These are phyloP conservation scores for Morone chrysops DNA, from an alignment of 2,113 vertebrate species.

Conservation along the genomic window DNA sequence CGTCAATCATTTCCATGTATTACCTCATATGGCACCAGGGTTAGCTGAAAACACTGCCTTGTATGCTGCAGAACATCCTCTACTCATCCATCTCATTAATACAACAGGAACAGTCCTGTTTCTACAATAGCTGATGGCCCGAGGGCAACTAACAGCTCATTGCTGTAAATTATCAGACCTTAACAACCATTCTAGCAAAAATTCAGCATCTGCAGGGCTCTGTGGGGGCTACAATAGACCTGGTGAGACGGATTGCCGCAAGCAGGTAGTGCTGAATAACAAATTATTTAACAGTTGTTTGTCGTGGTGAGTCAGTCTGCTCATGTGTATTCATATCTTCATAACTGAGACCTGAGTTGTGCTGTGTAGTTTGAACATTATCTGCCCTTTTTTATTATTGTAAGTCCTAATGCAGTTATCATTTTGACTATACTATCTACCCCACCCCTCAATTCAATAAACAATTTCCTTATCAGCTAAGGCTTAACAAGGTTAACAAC, in stretches of 20 bases:
- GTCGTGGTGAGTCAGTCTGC: constrained; percentile 64
- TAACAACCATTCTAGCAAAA: constrained; percentile 66
- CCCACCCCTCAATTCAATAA: constrained; percentile 7
- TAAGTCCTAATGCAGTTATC: constrained; percentile 23
- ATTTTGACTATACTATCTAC: not conserved
- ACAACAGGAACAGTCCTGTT: constrained; percentile 62
- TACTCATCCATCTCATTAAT: constrained; percentile 64
- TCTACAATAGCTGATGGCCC: constrained; percentile 56
- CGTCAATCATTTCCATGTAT: constrained; percentile 21
- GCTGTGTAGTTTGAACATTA: constrained; percentile 45
- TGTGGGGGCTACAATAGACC: constrained; percentile 56
- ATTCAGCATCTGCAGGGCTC: constrained; percentile 65
- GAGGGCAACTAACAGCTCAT: constrained; percentile 58
- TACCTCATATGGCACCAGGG: constrained; percentile 12
- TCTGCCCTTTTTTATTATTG: constrained; percentile 24
- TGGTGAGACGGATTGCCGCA: constrained; percentile 63
- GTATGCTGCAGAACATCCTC: constrained; percentile 38
- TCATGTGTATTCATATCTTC: constrained; percentile 66
- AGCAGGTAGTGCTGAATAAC: constrained; percentile 68
- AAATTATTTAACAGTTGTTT: constrained; percentile 77
- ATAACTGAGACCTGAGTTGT: constrained; percentile 29
- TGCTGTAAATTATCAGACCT: constrained; percentile 71
- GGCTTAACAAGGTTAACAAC: constrained; percentile 35
- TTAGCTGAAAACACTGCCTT: constrained; percentile 24
- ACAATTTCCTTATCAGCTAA: constrained; percentile 29